A percentile compares a stretch with the other conserved stretches of the same genome.
Evolutionary conservation across 2,113 vertebrate species (phyloP).

Genomic region (Neolamprologus ventralis): DNA sequence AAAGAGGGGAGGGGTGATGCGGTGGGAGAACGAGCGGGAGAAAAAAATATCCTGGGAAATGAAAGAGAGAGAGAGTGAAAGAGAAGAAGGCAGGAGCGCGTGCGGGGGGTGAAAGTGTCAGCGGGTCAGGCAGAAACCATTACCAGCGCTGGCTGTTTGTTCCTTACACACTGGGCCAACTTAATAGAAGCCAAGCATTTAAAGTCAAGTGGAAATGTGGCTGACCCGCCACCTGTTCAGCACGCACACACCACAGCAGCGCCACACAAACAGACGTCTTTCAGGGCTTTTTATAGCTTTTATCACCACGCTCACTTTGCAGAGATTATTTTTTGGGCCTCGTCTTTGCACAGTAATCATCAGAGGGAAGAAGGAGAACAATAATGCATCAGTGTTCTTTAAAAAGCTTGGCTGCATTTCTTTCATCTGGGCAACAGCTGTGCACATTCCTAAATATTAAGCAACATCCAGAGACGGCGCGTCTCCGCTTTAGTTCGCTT

Average conservation of each 20-base stretch:
- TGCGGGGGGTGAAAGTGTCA: slow-evolving; percentile 51
- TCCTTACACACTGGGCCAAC: slow-evolving; percentile 55
- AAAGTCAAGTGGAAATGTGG: slow-evolving; percentile 59
- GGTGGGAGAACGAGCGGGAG: slow-evolving; percentile 26
- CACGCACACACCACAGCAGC: background rate
- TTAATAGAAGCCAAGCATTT: slow-evolving; percentile 66
- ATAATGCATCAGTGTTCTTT: background rate
- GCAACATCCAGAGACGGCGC: background rate
- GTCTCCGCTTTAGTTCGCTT: background rate
- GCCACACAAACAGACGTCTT: background rate
- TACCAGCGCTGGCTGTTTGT: slow-evolving; percentile 60
- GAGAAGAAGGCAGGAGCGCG: background rate
- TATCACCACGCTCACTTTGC: background rate
- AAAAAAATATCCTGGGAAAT: slow-evolving; percentile 64
- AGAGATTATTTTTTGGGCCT: background rate
- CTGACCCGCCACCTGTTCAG: slow-evolving; percentile 25
- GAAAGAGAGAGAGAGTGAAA: slow-evolving; percentile 51
- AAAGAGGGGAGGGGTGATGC: slow-evolving; percentile 43
- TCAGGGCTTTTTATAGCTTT: background rate
- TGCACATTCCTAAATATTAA: slow-evolving; percentile 1
- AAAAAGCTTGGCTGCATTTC: background rate
- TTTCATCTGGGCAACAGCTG: slow-evolving; percentile 12
- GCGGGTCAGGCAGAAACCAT: slow-evolving; percentile 65
- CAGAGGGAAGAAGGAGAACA: background rate
- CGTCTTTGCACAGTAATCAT: background rate